Percentiles rank a stretch among this genome's conserved stretches.
Conservation (phyloP, 2,888 invertebrate genomes). For the Trilocha varians region DNA sequence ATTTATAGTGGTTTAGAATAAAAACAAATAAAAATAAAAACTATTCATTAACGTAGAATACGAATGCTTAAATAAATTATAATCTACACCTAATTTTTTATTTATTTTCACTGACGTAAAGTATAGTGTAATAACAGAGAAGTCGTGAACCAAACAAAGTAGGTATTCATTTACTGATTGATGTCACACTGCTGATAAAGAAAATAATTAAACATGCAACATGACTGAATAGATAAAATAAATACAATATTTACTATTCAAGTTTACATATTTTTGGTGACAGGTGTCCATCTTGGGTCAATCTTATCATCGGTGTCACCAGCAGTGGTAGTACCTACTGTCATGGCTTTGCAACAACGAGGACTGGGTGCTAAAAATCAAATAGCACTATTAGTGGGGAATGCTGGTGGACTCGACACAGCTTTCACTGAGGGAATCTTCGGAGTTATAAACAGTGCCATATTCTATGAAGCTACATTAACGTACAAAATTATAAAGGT, state of each 20-base stretch:
- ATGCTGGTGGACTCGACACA: slow-evolving; percentile 95
- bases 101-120: no score
- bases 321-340: slow-evolving; percentile 94
- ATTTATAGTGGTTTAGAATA: no score
- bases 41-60: no score
- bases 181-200: no score
- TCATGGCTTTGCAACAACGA: slow-evolving; percentile 82
- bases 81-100: no score
- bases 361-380: slow-evolving; percentile 93
- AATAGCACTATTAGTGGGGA: slow-evolving; percentile 93
- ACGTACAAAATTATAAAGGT: slow-evolving; percentile 68
- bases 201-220: not conserved
- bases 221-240: not conserved
- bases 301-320: slow-evolving; percentile 95
- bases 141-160: no score
- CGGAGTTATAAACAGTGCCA: slow-evolving; percentile 89
- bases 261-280: not conserved
- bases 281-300: slow-evolving; percentile 84
- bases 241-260: not conserved
- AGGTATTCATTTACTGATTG: no score
- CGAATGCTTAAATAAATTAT: no score
- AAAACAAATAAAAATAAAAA: no score
- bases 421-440: slow-evolving; percentile 94
- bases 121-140: no score
- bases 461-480: slow-evolving; percentile 83